These are phyloP conservation scores for Andrena chrysosceles DNA, from an alignment of 2,888 invertebrate species.

Conservation along the genomic window DNA sequence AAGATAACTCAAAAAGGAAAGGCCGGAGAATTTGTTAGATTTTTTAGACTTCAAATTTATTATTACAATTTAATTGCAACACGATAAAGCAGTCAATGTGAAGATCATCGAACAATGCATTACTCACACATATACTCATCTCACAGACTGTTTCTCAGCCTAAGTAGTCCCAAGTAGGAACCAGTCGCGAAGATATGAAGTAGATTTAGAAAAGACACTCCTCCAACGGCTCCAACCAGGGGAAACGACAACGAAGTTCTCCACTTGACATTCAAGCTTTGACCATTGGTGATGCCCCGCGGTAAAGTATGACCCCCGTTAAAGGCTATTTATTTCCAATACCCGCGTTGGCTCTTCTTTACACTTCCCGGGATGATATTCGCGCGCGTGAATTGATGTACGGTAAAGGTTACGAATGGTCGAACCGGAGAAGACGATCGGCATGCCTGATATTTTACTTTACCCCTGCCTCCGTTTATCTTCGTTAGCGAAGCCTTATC, in stretches of 20 bases:
- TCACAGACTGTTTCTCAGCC: no score
- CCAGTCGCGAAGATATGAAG: slow-evolving; percentile 1
- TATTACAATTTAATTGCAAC: no score
- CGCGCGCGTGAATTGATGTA: slow-evolving; percentile 44
- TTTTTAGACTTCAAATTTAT: no score
- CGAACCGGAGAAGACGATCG: slow-evolving; percentile 24
- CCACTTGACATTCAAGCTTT: slow-evolving; percentile 34
- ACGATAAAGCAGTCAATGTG: no score
- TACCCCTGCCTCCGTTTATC: slow-evolving; percentile 40
- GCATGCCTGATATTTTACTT: slow-evolving; percentile 42
- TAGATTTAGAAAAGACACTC: slow-evolving; percentile 17
- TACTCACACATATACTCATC: no score
- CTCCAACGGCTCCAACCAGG: no score
- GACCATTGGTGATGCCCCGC: neutral
- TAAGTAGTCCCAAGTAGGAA: neutral
- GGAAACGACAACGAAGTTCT: neutral
- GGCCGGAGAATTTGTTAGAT: no score
- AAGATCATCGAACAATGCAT: no score
- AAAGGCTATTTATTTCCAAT: slow-evolving; percentile 47
- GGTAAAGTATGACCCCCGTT: slow-evolving; percentile 19
- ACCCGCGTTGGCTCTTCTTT: slow-evolving; percentile 2
- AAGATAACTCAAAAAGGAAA: no score
- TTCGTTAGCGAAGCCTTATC: slow-evolving; percentile 46
- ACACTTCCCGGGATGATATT: slow-evolving; percentile 42
- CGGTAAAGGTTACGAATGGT: slow-evolving; percentile 47